phyloP scores from a whole-genome alignment of 1,140 invertebrate genomes.

The Drosophila santomea region DNA sequence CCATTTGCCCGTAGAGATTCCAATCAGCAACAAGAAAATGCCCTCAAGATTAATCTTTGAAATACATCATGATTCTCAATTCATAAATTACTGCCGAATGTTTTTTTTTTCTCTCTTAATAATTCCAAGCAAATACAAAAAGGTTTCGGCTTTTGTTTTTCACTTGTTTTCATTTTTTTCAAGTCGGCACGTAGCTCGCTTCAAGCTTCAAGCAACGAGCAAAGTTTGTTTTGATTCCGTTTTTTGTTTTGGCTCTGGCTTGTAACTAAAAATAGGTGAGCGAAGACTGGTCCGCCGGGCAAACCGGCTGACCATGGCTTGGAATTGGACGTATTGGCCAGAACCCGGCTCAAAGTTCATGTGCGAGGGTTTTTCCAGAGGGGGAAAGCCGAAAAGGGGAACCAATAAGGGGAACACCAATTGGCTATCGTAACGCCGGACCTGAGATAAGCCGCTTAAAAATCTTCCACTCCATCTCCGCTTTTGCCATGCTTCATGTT shows the following conservation, averaged over 20 bases:
- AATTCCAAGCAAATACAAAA: constrained; percentile 48
- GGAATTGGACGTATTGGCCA: constrained; percentile 6
- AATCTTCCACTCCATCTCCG: constrained; percentile 46
- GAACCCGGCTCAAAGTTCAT: constrained; percentile 22
- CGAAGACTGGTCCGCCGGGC: constrained; percentile 22
- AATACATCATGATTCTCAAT: constrained; percentile 26
- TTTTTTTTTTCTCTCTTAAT: neutral
- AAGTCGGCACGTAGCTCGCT: constrained; percentile 56
- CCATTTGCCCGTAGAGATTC: constrained; percentile 26
- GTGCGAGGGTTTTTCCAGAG: constrained; percentile 31
- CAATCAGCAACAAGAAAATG: constrained; percentile 35
- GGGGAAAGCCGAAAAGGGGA: constrained; percentile 12
- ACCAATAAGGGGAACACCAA: constrained; percentile 24
- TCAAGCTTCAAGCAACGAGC: constrained; percentile 1
- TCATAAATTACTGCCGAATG: constrained; percentile 40
- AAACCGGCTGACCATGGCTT: constrained; percentile 35
- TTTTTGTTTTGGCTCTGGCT: constrained; percentile 18
- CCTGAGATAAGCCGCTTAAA: constrained; percentile 48
- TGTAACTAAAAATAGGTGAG: constrained; percentile 24
- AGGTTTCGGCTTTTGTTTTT: constrained; percentile 18
- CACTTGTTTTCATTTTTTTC: constrained; percentile 30
- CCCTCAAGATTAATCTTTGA: constrained; percentile 28
- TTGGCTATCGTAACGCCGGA: constrained; percentile 20
- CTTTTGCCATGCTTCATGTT: constrained; percentile 32
- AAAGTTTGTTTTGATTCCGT: constrained; percentile 45